These are phyloP conservation scores for Erynnis tages DNA, from an alignment of 2,888 invertebrate genomes.

Conservation along the genomic window DNA sequence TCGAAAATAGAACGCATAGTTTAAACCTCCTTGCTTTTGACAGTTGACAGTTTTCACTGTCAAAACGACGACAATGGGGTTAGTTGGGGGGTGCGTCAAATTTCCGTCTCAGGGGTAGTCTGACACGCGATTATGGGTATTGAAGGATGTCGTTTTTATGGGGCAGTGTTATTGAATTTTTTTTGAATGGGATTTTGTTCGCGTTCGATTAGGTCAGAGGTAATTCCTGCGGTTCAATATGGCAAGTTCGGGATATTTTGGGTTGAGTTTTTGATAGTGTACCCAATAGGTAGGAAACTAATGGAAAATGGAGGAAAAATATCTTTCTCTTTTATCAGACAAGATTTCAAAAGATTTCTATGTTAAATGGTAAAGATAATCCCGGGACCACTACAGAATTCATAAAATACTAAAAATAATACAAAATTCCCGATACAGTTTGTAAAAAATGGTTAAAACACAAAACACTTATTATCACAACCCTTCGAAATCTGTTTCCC, in stretches of 20 bases:
- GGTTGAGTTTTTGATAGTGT: too few relatives aligned
- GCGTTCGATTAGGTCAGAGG: slow-evolving; percentile 29
- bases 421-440: too few relatives aligned
- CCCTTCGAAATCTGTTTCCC: too few relatives aligned
- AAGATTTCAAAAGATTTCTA: too few relatives aligned
- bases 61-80: slow-evolving; percentile 68
- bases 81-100: slow-evolving; percentile 74
- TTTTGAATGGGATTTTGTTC: slow-evolving; percentile 46
- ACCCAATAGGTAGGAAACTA: too few relatives aligned
- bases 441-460: too few relatives aligned
- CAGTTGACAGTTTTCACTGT: slow-evolving; percentile 80
- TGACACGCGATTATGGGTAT: slow-evolving; percentile 77
- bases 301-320: too few relatives aligned
- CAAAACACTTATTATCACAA: too few relatives aligned
- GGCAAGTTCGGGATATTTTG: background rate
- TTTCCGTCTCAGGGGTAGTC: slow-evolving; percentile 52
- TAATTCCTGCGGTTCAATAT: background rate
- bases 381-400: too few relatives aligned
- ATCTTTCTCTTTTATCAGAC: too few relatives aligned
- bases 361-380: too few relatives aligned
- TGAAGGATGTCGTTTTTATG: slow-evolving; percentile 56
- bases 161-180: slow-evolving; percentile 50
- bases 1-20: slow-evolving; percentile 70
- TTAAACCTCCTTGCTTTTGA: slow-evolving; percentile 79
- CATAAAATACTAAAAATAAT: too few relatives aligned